A percentile compares a stretch with the other conserved stretches of the same genome.
Evolutionary conservation across 2,888 invertebrate genomes (phyloP).

Genomic region (Dugesia japonica): DNA sequence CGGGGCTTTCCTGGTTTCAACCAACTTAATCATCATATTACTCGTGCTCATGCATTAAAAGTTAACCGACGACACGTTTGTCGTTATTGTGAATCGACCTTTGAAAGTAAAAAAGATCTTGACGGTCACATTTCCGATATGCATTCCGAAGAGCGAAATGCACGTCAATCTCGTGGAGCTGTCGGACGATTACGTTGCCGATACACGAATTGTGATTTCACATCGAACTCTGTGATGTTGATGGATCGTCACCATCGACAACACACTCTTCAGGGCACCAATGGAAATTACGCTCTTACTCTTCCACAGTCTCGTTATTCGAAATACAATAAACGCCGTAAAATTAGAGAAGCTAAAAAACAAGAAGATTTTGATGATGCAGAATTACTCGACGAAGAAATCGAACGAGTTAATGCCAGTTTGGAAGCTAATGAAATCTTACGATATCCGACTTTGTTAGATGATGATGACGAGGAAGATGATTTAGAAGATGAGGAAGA

Average conservation of each 20-base stretch:
- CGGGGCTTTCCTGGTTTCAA: slow-evolving; percentile 34
- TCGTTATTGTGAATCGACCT: slow-evolving; percentile 34
- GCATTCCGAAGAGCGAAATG: slow-evolving; percentile 30
- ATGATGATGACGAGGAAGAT: background rate
- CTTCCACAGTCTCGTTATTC: slow-evolving; percentile 3
- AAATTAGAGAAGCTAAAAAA: background rate
- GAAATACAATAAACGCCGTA: slow-evolving; percentile 2
- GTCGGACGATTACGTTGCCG: slow-evolving; percentile 31
- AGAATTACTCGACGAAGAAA: background rate
- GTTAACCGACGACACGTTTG: slow-evolving; percentile 33
- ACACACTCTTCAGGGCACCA: slow-evolving; percentile 12
- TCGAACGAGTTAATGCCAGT: background rate
- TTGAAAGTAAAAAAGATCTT: slow-evolving; percentile 31
- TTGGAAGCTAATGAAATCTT: slow-evolving; percentile 21
- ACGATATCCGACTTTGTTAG: background rate
- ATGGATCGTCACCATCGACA: slow-evolving; percentile 33
- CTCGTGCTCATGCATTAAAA: slow-evolving; percentile 34
- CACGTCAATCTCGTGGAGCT: slow-evolving; percentile 29
- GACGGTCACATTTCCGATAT: slow-evolving; percentile 28
- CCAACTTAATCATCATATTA: slow-evolving; percentile 34
- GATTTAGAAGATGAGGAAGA: no score
- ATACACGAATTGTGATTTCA: slow-evolving; percentile 32
- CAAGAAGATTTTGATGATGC: slow-evolving; percentile 6
- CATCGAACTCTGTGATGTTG: slow-evolving; percentile 33
- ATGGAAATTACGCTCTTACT: slow-evolving; percentile 5